Conservation (phyloP, 1,140 invertebrate genomes). For the Drosophila funebris region DNA sequence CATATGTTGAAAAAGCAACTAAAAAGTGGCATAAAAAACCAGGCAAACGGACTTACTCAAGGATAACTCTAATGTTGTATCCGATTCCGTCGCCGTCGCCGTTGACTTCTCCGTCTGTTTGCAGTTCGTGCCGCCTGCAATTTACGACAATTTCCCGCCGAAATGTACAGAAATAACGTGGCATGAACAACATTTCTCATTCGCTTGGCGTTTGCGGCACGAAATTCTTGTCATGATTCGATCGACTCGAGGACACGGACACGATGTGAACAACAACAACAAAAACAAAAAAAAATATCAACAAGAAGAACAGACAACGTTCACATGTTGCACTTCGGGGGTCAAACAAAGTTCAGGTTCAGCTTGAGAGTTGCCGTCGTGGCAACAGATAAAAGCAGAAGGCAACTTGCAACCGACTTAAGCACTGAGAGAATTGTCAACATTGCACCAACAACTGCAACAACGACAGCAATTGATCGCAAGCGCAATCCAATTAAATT, state of each 20-base stretch:
- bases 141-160: constrained; percentile 75
- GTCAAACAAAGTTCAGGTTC: constrained; percentile 42
- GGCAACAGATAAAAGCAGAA: constrained; percentile 25
- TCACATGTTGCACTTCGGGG: constrained; percentile 52
- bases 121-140: constrained; percentile 74
- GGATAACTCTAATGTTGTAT: constrained; percentile 65
- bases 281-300: not conserved
- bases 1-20: constrained; percentile 28
- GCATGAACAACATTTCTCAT: constrained; percentile 78
- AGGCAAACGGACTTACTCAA: constrained; percentile 50
- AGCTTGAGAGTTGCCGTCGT: constrained; percentile 31
- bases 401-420: constrained; percentile 3
- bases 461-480: constrained; percentile 5
- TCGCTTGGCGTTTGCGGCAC: constrained; percentile 62
- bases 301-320: constrained; percentile 16
- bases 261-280: constrained; percentile 48
- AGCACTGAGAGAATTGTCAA: constrained; percentile 35
- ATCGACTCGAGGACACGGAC: constrained; percentile 68
- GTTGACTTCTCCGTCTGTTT: constrained; percentile 30
- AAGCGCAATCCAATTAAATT: constrained; percentile 33
- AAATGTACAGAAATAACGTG: constrained; percentile 76
- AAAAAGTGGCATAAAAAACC: constrained; percentile 55
- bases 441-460: constrained; percentile 1
- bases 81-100: constrained; percentile 1
- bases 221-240: constrained; percentile 83